A percentile compares a stretch with the other conserved stretches of the same genome.
These are phyloP conservation scores for Antheraea assamensis DNA, from an alignment of 2,888 invertebrate genomes.

Conservation along the genomic window DNA sequence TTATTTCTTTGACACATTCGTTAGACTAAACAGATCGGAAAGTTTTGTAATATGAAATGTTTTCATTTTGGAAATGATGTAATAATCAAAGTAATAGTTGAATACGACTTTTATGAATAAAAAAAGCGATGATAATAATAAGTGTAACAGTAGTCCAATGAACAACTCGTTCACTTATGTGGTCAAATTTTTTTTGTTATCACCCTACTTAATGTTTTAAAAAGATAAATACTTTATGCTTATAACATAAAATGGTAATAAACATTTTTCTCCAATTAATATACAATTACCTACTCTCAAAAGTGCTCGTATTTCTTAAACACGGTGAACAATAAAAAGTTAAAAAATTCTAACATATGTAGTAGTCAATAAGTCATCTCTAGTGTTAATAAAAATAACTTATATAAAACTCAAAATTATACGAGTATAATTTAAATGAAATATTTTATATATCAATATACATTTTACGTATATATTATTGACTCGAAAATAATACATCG, in stretches of 20 bases:
- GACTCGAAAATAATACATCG: neutral
- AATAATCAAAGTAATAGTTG: too few species aligned
- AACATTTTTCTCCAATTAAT: neutral
- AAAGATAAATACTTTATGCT: neutral
- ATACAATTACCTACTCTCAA: neutral
- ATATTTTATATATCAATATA: neutral
- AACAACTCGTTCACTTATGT: too few species aligned
- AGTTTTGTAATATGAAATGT: too few species aligned
- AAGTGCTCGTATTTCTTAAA: neutral
- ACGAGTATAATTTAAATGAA: neutral
- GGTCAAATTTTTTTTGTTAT: too few species aligned
- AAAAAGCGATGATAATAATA: too few species aligned
- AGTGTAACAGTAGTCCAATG: too few species aligned
- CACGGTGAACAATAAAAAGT: neutral
- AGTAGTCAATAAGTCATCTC: neutral
- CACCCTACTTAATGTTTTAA: neutral
- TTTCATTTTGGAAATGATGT: too few species aligned
- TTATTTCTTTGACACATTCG: too few species aligned
- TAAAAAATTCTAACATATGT: neutral
- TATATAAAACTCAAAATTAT: too few species aligned
- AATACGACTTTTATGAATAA: too few species aligned
- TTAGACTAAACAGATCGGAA: too few species aligned
- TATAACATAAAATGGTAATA: neutral
- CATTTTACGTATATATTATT: neutral
- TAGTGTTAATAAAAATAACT: neutral